Conservation (phyloP, 2,888 invertebrate species). For the Melanotus villosus region DNA sequence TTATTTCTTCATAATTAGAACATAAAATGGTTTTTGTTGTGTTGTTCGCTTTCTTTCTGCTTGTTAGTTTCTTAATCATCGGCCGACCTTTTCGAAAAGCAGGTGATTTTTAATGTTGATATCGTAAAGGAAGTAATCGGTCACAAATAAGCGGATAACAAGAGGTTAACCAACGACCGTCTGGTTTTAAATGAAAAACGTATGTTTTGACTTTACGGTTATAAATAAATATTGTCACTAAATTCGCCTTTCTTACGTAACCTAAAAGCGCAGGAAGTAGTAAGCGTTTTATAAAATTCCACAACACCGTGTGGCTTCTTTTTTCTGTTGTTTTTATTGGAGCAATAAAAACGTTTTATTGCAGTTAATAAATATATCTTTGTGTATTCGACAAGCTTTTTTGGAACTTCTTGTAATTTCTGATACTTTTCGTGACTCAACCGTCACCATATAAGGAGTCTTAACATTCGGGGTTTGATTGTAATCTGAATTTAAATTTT, state of each 20-base stretch:
- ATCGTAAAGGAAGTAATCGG: constrained; percentile 46
- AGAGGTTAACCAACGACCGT: background rate
- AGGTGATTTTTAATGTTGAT: constrained; percentile 46
- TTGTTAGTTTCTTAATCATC: constrained; percentile 40
- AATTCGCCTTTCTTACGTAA: background rate
- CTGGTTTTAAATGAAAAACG: background rate
- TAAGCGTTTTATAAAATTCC: background rate
- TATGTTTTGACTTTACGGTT: background rate
- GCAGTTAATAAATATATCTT: constrained; percentile 7
- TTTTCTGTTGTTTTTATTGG: constrained; percentile 12
- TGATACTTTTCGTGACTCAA: no score
- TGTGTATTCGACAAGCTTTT: background rate
- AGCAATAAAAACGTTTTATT: constrained; percentile 18
- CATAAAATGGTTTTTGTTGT: constrained; percentile 29
- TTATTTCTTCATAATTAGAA: constrained; percentile 37
- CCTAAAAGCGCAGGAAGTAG: background rate
- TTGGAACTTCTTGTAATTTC: no score
- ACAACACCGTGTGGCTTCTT: background rate
- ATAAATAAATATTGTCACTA: constrained; percentile 4
- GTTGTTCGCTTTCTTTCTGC: constrained; percentile 21
- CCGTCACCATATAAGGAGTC: no score
- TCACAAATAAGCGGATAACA: constrained; percentile 43
- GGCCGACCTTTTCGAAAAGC: constrained; percentile 24
- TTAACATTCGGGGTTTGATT: no score
- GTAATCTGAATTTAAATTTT: no score